Base-by-base conservation (phyloP, 2,797 vertebrate genomes). In the Okamejei kenojei region DNA sequence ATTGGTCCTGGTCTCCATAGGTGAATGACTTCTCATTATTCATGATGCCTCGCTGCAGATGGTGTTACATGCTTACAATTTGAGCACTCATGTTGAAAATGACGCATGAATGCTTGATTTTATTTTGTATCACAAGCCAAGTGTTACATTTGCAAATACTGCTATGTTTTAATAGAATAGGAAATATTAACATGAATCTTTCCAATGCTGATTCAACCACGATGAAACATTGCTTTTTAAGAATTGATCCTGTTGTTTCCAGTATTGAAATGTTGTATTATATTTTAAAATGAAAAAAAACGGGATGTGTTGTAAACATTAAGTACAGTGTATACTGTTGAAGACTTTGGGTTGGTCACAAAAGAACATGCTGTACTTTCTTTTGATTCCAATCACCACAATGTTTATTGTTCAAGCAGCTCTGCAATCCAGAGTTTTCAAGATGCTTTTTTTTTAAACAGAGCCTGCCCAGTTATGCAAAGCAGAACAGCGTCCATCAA, bases 401-500 rank as follows among this genome's bases (percentile, higher is more conserved):
- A 15, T 35, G n/a, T 90, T 68, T 68, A 35, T 71, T 73, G 68
- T 73, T 73, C 15, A 65, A 45, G 90, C 38, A 1, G 21, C 90
- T 29, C 9, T 92, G 71, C 76, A 92, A 92, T 73, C 10, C 45
- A 11, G 7, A 54, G 63, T 73, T 92, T 54, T 81, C 19, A 32
- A 80, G 61, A 35, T 88, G 29, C 1, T 63, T 73, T 88, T 65
- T 95, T n/a, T 94, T 94, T 38, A 38, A 45, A 78, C 94, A 99
- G 99, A 99, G 96, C 95, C 97, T 96, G 96, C 97, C 95, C 98
- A 98, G 97, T 94, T 98, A 96, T 98, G 98, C 97, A 99, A 98
- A 96, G 97, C 97, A 94, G 99, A 99, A 96, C 98, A 97, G 95
- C 97, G 99, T 94, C 99, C 99, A 45, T 99, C 98, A 54, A 98